Percentiles rank a stretch among this genome's conserved stretches.
Evolutionary conservation across 2,113 vertebrate species (phyloP).

Genomic region (Brienomyrus brachyistius): DNA sequence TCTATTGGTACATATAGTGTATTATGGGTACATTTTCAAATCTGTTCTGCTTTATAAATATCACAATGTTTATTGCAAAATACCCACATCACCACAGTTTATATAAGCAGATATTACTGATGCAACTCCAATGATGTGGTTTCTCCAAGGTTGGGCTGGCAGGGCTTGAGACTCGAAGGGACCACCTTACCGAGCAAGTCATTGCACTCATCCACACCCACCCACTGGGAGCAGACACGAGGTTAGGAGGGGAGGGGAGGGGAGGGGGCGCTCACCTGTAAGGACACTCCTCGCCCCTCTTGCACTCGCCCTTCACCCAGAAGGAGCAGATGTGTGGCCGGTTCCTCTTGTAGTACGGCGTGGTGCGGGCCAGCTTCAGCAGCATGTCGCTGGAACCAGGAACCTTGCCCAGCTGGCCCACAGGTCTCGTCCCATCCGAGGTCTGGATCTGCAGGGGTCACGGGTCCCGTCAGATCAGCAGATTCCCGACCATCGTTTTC

Average conservation of each 20-base stretch:
- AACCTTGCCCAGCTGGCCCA: slow-evolving; percentile 86
- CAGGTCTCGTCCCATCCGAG: slow-evolving; percentile 83
- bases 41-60: neutral
- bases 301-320: slow-evolving; percentile 98
- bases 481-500: neutral
- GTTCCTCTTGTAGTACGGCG: slow-evolving; percentile 96
- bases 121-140: neutral
- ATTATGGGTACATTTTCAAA: neutral
- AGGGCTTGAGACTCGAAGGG: neutral
- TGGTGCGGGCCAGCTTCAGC: slow-evolving; percentile 90
- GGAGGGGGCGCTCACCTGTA: slow-evolving; percentile 74
- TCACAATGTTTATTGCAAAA: neutral
- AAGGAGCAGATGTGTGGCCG: slow-evolving; percentile 97
- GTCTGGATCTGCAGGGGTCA: slow-evolving; percentile 72
- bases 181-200: neutral
- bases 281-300: slow-evolving; percentile 95
- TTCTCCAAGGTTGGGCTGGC: neutral
- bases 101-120: neutral
- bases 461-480: neutral
- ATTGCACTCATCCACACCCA: neutral
- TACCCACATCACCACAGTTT: neutral
- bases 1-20: neutral
- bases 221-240: neutral
- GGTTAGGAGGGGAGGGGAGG: neutral
- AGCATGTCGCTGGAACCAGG: slow-evolving; percentile 93